Evolutionary conservation across 2,888 invertebrate genomes (phyloP).

Genomic region (Limnephilus marmoratus): DNA sequence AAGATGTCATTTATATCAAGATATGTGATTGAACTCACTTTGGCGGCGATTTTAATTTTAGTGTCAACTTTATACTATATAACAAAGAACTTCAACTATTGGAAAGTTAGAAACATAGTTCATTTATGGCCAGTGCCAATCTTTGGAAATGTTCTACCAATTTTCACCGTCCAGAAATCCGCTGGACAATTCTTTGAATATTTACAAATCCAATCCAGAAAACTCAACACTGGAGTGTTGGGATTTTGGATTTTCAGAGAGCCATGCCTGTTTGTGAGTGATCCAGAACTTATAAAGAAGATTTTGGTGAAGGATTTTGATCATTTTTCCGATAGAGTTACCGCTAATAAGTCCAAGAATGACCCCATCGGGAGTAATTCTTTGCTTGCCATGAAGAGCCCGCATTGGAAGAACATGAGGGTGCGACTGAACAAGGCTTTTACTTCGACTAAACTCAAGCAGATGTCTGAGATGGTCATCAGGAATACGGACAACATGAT

Average conservation of each 20-base stretch:
- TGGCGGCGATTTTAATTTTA: background rate
- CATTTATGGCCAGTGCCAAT: constrained; percentile 68
- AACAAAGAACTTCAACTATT: constrained; percentile 68
- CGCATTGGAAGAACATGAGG: constrained; percentile 67
- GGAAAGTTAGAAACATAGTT: constrained; percentile 68
- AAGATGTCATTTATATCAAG: constrained; percentile 3
- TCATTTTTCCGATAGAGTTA: constrained; percentile 67
- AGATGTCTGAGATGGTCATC: constrained; percentile 66
- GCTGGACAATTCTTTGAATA: constrained; percentile 66
- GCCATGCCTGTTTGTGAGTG: constrained; percentile 67
- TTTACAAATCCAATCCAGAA: constrained; percentile 67
- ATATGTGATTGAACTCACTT: background rate
- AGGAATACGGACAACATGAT: constrained; percentile 63
- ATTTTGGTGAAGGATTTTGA: constrained; percentile 68
- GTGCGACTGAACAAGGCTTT: constrained; percentile 67
- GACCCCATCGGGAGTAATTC: constrained; percentile 67
- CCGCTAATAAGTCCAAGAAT: constrained; percentile 66
- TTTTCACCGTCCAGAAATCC: constrained; percentile 66
- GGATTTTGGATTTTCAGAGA: constrained; percentile 67
- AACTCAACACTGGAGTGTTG: constrained; percentile 60
- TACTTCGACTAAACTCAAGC: constrained; percentile 67
- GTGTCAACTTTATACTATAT: background rate
- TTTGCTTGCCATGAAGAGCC: constrained; percentile 67
- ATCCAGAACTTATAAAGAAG: constrained; percentile 68
- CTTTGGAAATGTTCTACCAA: constrained; percentile 69